A percentile compares a stretch with the other conserved stretches of the same genome.
phyloP scores from a whole-genome alignment of 2,113 vertebrate species.

The Limanda limanda region DNA sequence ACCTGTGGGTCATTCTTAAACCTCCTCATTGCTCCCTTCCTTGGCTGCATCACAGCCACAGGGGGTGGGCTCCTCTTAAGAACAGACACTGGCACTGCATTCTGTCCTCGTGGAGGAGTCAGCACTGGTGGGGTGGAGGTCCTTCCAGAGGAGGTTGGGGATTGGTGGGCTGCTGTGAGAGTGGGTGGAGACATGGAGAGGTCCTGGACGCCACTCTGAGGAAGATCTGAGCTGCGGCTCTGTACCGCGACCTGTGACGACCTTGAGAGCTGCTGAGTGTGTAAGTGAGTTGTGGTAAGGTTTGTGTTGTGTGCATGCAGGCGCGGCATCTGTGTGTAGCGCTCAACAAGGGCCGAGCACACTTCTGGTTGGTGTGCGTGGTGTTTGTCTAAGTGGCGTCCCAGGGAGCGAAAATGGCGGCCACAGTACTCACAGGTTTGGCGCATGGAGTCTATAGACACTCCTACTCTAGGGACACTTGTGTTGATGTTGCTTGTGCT shows the following conservation, averaged over 20 bases:
- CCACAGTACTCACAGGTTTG: slow-evolving; percentile 84
- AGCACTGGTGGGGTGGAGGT: slow-evolving; percentile 55
- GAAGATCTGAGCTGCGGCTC: slow-evolving; percentile 31
- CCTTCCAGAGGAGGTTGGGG: slow-evolving; percentile 56
- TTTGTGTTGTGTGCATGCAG: slow-evolving; percentile 58
- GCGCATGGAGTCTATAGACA: slow-evolving; percentile 71
- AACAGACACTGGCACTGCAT: slow-evolving; percentile 76
- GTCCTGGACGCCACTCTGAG: slow-evolving; percentile 59
- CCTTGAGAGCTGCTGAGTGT: slow-evolving; percentile 41
- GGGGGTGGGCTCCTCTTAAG: slow-evolving; percentile 81
- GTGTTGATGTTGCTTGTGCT: slow-evolving; percentile 34
- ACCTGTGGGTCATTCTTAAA: slow-evolving; percentile 71
- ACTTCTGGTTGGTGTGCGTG: slow-evolving; percentile 82
- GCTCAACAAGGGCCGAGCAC: slow-evolving; percentile 77
- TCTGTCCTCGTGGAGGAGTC: slow-evolving; percentile 74
- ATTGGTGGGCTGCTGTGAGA: slow-evolving; percentile 54
- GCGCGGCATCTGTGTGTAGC: slow-evolving; percentile 76
- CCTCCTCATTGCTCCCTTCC: slow-evolving; percentile 65
- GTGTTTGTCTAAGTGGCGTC: slow-evolving; percentile 84
- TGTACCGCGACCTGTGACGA: slow-evolving; percentile 24
- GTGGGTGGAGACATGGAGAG: slow-evolving; percentile 66
- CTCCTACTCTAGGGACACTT: slow-evolving; percentile 50
- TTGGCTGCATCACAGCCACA: slow-evolving; percentile 49
- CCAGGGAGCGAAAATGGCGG: slow-evolving; percentile 82
- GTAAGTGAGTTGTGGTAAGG: slow-evolving; percentile 17